phyloP scores from a whole-genome alignment of 2,113 vertebrate genomes.

The Suricata suricatta region DNA sequence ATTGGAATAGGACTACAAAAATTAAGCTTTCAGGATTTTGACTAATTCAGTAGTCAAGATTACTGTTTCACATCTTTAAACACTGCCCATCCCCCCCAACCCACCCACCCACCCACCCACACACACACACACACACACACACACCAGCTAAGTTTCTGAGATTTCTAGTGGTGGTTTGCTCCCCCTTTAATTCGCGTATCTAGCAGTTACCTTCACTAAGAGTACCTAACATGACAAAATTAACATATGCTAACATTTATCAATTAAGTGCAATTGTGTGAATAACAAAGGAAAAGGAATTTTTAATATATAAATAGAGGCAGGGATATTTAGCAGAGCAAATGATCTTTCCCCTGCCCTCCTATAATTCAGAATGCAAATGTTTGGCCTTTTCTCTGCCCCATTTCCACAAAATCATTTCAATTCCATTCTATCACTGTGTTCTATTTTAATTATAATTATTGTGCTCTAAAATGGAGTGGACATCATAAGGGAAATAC shows the following conservation, averaged over 20 bases:
- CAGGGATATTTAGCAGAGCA: background rate
- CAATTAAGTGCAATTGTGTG: background rate
- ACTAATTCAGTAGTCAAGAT: background rate
- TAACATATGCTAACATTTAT: background rate
- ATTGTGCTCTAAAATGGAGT: background rate
- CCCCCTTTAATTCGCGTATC: background rate
- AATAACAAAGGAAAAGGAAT: background rate
- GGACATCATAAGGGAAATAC: background rate
- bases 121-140: accelerated
- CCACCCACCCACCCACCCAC: accelerated
- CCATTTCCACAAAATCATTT: background rate
- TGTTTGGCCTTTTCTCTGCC: background rate
- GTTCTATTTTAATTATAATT: background rate
- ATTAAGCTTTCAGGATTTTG: background rate
- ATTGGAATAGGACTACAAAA: background rate
- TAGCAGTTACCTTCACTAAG: too few relatives aligned
- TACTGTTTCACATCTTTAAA: background rate
- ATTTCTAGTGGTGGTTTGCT: background rate
- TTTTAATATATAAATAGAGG: background rate
- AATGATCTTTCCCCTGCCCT: background rate
- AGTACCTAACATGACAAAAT: background rate
- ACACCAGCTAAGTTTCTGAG: background rate
- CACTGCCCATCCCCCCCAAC: background rate
- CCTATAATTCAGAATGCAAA: background rate
- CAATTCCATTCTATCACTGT: background rate